Evolutionary conservation across 2,113 vertebrate genomes (phyloP), one percentile per base, ranked within the genome.

Genomic region (Petrocephalus zakoni): DNA sequence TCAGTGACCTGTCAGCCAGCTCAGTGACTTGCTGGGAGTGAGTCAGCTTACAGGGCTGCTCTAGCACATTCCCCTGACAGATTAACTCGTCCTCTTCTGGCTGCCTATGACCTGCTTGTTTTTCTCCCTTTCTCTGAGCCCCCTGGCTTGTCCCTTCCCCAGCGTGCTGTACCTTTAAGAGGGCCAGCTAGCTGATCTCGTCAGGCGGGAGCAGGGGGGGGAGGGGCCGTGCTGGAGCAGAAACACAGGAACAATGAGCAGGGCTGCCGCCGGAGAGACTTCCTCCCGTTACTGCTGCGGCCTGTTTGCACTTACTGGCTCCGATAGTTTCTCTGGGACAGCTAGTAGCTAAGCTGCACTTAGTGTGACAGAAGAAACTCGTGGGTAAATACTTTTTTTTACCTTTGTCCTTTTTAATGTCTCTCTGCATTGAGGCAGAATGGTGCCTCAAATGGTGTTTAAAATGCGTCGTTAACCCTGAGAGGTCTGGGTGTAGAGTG

Each of bases 221-320:
- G 91, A 92, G 91, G 94, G 94, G 95, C n/a, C 78, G 49, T 29
- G 93, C 91, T 91, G 91, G 94, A 93, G 92, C 89, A 88, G 56
- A 64, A 88, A 88, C 78, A 51, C 53, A 85, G 89, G 93, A 95
- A 95, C 94, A 95, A 95, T 95, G 93, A 94, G 93, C 91, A 89
- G 72, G 78, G 93, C 91, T 91, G 81, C 58, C 53, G 58, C 22
- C 46, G 86, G 88, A 90, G 93, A 91, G 91, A 58, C 53, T 83
- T 47, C 81, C 87, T 81, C 61, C 58, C 85, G 10, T 47, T 92
- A 89, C 88, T 55, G 25, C 56, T 90, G 89, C 87, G 85, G 37
- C 86, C 25, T 78, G 49, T 90, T 17, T 64, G 75, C 75, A 84
- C 56, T 46, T 42, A 68, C 52, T 81, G 49, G 64, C 49, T 49